Base-by-base conservation (phyloP, 1,140 invertebrate genomes). In the Pseudomyrmex concolor region DNA sequence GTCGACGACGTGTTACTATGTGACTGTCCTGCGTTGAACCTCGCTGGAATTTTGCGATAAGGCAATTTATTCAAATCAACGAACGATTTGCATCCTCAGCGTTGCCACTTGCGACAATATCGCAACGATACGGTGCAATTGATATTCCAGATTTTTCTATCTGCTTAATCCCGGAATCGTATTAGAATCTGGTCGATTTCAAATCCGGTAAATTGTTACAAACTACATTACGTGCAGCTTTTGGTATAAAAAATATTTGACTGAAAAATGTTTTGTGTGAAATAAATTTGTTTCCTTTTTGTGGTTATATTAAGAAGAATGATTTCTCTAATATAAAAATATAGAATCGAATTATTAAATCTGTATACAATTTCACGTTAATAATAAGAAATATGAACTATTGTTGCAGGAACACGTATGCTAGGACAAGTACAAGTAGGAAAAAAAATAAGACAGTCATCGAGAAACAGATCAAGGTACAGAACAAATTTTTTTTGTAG, bases 1-100 rank as follows among this genome's bases (percentile, higher is more conserved):
- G 25, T 25, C 34, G 51, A 72, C 62, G 86, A 70, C 59, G 70
- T 88, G 83, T 78, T 77, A n/a, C n/a, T n/a, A 85, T 60, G 85
- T 34, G 57, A 82, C 62, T 87, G 72, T 45, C 81, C 25, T 8
- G 64, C 45, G 59, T 17, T 12, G 43, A 10, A 19, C 15, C 76
- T 60, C 55, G 59, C 48, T 63, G 59, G 17, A 50, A 84, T 84
- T 71, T 74, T 51, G 57, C 45, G 64, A 70, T 60, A 71, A 80
- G 12, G 10, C 66, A 57, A 80, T 70, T 55, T 77, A 77, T 77
- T 68, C 34, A 13, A 50, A 59, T 80, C 43, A 10, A 50, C 1
- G 12, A 59, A 0, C 19, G 22, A 59, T 50, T 43, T 13, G 66
- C 15, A 68, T 50, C 64, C 50, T 66, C 17, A 17, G 8, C 13